These are phyloP conservation scores for Cheiracanthium punctorium DNA, from an alignment of 2,888 invertebrate species.

Conservation along the genomic window DNA sequence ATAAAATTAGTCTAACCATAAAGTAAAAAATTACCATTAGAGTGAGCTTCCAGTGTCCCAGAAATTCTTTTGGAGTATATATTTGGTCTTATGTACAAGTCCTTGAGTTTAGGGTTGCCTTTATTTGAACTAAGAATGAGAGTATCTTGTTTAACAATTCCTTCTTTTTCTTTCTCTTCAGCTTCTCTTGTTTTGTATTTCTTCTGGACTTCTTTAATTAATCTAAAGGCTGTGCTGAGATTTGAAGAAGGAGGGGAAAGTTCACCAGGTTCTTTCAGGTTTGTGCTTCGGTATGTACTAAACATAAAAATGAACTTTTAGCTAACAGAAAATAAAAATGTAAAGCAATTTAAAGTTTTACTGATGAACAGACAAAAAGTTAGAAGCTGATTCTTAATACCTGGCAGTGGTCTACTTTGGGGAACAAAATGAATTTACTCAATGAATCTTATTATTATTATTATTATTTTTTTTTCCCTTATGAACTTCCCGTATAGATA, in stretches of 20 bases:
- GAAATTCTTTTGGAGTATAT: conserved; percentile 92
- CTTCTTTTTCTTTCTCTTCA: conserved; percentile 97
- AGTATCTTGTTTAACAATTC: conserved; percentile 98
- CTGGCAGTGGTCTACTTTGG: too few species aligned
- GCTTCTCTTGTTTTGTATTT: conserved; percentile 98
- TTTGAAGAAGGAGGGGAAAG: conserved; percentile 95
- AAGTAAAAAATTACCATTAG: conserved; percentile 86
- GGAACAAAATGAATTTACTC: too few species aligned
- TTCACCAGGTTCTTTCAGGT: conserved; percentile 97
- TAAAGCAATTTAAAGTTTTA: too few species aligned
- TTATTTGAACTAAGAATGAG: conserved; percentile 94
- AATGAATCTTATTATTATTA: too few species aligned
- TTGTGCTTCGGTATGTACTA: conserved; percentile 94
- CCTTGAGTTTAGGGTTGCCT: conserved; percentile 97
- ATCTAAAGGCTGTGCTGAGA: conserved; percentile 94
- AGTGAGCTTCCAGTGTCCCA: conserved; percentile 92
- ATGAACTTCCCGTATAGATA: too few species aligned
- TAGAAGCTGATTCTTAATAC: too few species aligned
- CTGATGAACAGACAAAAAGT: background rate
- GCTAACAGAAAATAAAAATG: too few species aligned
- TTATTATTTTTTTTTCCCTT: too few species aligned
- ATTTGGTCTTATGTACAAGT: conserved; percentile 98
- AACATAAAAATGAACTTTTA: conserved; percentile 25
- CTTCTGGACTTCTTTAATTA: conserved; percentile 99
- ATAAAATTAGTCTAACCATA: too few species aligned